phyloP scores from a whole-genome alignment of 2,888 invertebrate species.

The Hydroisotoma schaefferi region DNA sequence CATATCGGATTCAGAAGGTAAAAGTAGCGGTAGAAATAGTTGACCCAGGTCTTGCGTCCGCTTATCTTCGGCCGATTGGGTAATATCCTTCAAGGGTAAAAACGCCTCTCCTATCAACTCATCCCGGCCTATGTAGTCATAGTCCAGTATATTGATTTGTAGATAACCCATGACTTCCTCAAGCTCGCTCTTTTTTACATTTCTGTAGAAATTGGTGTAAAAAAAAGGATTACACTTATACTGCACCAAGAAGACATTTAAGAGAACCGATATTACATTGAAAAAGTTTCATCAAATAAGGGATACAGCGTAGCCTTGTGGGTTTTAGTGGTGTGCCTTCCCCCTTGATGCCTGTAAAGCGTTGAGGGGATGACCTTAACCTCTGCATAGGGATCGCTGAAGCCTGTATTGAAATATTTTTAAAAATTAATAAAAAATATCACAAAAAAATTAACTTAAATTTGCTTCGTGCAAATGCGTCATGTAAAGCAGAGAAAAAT shows the following conservation, averaged over 20 bases:
- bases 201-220: no score
- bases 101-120: conserved; percentile 30
- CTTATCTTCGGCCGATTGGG: not conserved
- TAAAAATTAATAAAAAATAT: not conserved
- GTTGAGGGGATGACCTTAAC: conserved; percentile 56
- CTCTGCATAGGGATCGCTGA: conserved; percentile 58
- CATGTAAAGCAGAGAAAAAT: not conserved
- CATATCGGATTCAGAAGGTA: conserved; percentile 14
- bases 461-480: not conserved
- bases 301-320: conserved; percentile 58
- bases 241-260: not conserved
- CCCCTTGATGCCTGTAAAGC: no score
- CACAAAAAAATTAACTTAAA: not conserved
- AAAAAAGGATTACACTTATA: not conserved
- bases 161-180: conserved; percentile 16
- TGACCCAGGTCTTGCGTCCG: conserved; percentile 8
- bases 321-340: conserved; percentile 54
- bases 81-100: conserved; percentile 5
- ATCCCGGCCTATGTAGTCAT: conserved; percentile 25
- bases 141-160: conserved; percentile 20
- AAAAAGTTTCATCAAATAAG: conserved; percentile 59
- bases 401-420: conserved; percentile 49
- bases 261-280: conserved; percentile 54
- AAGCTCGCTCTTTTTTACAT: not conserved
- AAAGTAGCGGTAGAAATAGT: conserved; percentile 18